Base-by-base conservation (phyloP, 2,113 vertebrate species). In the Otolemur garnettii region DNA sequence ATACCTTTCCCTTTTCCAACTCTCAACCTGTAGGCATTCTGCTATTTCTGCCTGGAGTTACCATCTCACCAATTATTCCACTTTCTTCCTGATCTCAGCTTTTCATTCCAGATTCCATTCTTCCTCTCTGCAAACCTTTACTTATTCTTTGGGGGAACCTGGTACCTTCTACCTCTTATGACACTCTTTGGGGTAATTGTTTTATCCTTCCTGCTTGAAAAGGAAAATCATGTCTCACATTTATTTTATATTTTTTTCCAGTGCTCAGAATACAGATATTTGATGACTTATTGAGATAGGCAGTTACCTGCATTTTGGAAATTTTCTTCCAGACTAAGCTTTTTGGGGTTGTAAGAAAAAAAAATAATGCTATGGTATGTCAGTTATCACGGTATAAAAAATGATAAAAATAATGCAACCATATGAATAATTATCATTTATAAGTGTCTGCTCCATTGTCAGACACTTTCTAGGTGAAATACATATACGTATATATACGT, bases 171-270 rank as follows among this genome's bases (percentile, higher is more conserved):
- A 38, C 10, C 45, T 87, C 79, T 85, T 92, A 60, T 57, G 35
- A 85, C 21, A 87, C 38, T 24, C 42, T 92, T 68, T 89, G 69
- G 26, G 33, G 71, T 55, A 87, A 92, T 84, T 87, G 62, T 81
- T 96, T 87, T 55, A 81, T 77, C n/a, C 24, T 91, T 93, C 78
- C 24, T 77, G 21, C 50, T 71, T 68, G n/a, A 91, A 90, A 92
- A 78, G 42, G 55, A 95, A 94, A 30, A 83, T 59, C 35, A 50
- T 50, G 8, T 30, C 19, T 95, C 80, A 64, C 14, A 82, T 94
- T 91, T 88, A 60, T 68, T 88, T 94, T 90, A 11, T 30, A 84
- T 87, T 80, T 96, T 78, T 86, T 80, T 96, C 72, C 74, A 60
- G 10, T 72, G 66, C n/a, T 93, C 64, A 92, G 53, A 90, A 85